phyloP scores from a whole-genome alignment of 2,888 invertebrate genomes.

The Chymomyza fuscimana region DNA sequence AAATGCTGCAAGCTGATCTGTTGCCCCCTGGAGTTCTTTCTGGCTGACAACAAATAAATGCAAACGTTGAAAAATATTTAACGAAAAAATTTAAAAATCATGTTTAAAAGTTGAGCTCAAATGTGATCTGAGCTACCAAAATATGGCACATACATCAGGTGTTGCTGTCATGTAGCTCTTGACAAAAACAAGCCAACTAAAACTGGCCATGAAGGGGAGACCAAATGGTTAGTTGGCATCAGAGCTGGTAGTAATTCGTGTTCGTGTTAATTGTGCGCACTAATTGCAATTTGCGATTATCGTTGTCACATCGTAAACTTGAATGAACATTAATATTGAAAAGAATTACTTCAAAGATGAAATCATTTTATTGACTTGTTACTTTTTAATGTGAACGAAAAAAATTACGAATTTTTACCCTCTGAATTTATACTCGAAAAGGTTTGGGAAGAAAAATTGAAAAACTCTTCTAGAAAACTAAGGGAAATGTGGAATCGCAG shows the following conservation, averaged over 20 bases:
- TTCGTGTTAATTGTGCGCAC: neutral
- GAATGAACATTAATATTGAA: no score
- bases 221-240: neutral
- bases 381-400: no score
- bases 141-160: constrained; percentile 46
- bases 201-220: constrained; percentile 14
- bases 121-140: constrained; percentile 21
- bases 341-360: no score
- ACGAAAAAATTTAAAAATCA: constrained; percentile 19
- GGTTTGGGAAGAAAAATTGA: no score
- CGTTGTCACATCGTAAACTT: no score
- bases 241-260: neutral
- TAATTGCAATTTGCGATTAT: neutral
- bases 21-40: constrained; percentile 24
- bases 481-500: no score
- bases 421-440: no score
- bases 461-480: no score
- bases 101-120: constrained; percentile 22
- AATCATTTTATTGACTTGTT: no score
- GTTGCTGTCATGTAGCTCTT: constrained; percentile 58
- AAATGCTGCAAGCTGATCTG: constrained; percentile 15
- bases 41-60: neutral
- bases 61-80: constrained; percentile 1
- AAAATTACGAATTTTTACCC: no score
- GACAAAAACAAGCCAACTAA: constrained; percentile 52